phyloP scores from a whole-genome alignment of 2,113 vertebrate genomes.

The Cottus gobio region DNA sequence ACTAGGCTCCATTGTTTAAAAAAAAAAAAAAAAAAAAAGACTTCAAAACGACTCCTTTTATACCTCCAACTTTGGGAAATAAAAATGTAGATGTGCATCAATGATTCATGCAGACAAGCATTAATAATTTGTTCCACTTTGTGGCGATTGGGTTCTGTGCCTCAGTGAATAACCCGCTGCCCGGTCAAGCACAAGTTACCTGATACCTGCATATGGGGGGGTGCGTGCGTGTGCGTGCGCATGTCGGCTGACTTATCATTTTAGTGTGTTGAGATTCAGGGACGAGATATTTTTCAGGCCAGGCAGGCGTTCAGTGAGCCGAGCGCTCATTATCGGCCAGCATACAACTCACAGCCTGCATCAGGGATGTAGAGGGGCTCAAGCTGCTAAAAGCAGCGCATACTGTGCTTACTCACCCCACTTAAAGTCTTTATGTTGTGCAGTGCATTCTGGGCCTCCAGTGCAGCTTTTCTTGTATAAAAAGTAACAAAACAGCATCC shows the following conservation, averaged over 20 bases:
- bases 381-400: conserved; percentile 62
- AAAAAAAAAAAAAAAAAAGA: conserved; percentile 13
- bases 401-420: conserved; percentile 92
- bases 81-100: conserved; percentile 56
- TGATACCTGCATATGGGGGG: conserved; percentile 13
- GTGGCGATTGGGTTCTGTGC: conserved; percentile 18
- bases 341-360: conserved; percentile 58
- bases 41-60: conserved; percentile 13
- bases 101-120: conserved; percentile 67
- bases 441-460: conserved; percentile 99
- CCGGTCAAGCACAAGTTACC: conserved; percentile 33
- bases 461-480: conserved; percentile 99
- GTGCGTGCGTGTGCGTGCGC: background rate
- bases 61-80: conserved; percentile 31
- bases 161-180: conserved; percentile 35
- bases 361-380: conserved; percentile 54
- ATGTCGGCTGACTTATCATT: conserved; percentile 33
- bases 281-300: conserved; percentile 50
- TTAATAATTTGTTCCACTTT: conserved; percentile 68
- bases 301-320: conserved; percentile 52
- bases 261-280: conserved; percentile 32
- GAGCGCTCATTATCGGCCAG: conserved; percentile 63
- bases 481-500: conserved; percentile 99
- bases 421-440: conserved; percentile 99
- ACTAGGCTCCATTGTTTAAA: conserved; percentile 7